Percentiles rank a stretch among this genome's conserved stretches.
These are phyloP conservation scores for Bradypodion pumilum DNA, from an alignment of 2,797 vertebrate genomes.

Conservation along the genomic window DNA sequence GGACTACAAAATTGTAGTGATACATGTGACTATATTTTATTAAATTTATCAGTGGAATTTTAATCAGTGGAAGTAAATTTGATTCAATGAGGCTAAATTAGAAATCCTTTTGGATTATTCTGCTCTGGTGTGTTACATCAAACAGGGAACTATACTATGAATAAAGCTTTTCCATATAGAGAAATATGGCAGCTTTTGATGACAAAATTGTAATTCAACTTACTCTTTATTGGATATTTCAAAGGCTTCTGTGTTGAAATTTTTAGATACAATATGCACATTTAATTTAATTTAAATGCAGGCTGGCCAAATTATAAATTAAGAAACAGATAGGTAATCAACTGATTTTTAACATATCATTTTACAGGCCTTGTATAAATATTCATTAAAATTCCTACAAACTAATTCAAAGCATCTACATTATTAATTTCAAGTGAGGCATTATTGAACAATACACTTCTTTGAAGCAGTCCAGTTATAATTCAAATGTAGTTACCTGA, in stretches of 20 bases:
- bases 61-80: neutral
- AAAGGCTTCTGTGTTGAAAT: too few relatives aligned
- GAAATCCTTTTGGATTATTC: neutral
- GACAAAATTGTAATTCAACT: neutral
- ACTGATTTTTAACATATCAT: neutral
- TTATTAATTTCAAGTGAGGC: slow-evolving; percentile 2
- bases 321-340: neutral
- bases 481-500: slow-evolving; percentile 12
- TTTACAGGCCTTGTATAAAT: neutral
- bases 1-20: too few relatives aligned
- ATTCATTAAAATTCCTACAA: neutral
- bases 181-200: neutral
- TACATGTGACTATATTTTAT: too few relatives aligned
- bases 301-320: neutral
- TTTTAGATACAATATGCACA: neutral
- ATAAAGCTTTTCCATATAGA: neutral
- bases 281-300: neutral
- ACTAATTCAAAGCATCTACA: neutral
- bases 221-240: neutral
- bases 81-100: too few relatives aligned
- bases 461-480: slow-evolving; percentile 13
- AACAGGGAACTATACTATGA: neutral
- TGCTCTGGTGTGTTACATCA: neutral
- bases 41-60: neutral
- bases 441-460: neutral